Evolutionary conservation across 2,113 vertebrate genomes (phyloP).

Genomic region (Corapipo altera): DNA sequence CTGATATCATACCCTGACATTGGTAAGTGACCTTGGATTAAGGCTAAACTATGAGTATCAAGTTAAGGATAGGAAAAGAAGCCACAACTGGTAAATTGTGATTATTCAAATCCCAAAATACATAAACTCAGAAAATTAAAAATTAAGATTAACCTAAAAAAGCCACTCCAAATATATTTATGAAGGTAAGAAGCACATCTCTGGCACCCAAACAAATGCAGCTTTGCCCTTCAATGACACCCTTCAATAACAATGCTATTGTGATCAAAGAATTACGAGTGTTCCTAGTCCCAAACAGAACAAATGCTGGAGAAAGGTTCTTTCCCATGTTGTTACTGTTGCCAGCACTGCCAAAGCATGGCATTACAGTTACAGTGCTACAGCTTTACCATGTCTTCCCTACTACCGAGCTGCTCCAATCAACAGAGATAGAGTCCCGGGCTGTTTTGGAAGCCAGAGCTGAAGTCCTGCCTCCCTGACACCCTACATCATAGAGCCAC

Average conservation of each 20-base stretch:
- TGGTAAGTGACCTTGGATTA: neutral
- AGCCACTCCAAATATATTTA: neutral
- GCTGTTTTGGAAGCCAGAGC: neutral
- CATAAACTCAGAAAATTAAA: neutral
- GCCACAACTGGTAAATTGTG: neutral
- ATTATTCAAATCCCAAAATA: neutral
- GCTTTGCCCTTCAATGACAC: neutral
- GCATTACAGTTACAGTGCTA: neutral
- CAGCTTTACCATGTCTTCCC: neutral
- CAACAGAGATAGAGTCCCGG: neutral
- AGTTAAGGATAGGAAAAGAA: neutral
- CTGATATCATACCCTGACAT: neutral
- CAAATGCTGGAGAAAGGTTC: neutral
- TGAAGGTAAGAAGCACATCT: neutral
- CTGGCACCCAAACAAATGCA: neutral
- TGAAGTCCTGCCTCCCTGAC: neutral
- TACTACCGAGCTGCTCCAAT: neutral
- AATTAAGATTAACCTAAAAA: neutral
- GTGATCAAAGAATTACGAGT: neutral
- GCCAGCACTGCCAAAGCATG: neutral
- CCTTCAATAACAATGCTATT: neutral
- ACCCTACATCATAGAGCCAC: neutral
- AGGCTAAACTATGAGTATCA: neutral
- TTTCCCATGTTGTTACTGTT: neutral
- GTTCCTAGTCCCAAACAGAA: neutral